Evolutionary conservation across 2,797 vertebrate genomes (phyloP).

Genomic region (Bovichtus diacanthus): DNA sequence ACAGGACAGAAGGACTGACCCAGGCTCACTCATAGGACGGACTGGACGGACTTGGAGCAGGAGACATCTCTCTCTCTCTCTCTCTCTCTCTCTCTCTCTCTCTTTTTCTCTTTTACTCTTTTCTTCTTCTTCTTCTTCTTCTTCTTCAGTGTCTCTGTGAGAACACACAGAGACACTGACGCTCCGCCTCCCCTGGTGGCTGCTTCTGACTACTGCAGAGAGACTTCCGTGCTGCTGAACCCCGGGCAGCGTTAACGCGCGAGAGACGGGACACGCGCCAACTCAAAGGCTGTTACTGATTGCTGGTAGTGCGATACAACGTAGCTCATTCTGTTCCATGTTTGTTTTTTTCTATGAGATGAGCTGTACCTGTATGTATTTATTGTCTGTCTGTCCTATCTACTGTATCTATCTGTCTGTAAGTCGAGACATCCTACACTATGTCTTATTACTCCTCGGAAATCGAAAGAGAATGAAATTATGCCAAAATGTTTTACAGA

Average conservation of each 20-base stretch:
- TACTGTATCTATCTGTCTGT: constrained; percentile 73
- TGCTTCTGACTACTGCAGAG: constrained; percentile 55
- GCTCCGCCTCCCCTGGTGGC: constrained; percentile 57
- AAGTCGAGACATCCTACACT: constrained; percentile 54
- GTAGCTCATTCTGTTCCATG: constrained; percentile 82
- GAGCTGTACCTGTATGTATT: constrained; percentile 73
- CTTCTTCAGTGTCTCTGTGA: constrained; percentile 64
- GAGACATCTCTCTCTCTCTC: constrained; percentile 53
- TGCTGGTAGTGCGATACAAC: constrained; percentile 74
- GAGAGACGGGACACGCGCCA: constrained; percentile 45
- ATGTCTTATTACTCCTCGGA: constrained; percentile 61
- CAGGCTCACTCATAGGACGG: constrained; percentile 52
- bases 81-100: constrained; percentile 32
- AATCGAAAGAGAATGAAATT: constrained; percentile 57
- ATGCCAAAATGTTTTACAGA: constrained; percentile 67
- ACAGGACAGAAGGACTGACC: constrained; percentile 57
- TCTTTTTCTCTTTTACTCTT: constrained; percentile 22
- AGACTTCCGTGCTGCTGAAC: constrained; percentile 46
- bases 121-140: constrained; percentile 18
- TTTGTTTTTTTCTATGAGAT: constrained; percentile 76
- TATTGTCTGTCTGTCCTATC: constrained; percentile 74
- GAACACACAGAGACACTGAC: constrained; percentile 53
- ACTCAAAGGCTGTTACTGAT: constrained; percentile 64
- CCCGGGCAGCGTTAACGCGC: constrained; percentile 28
- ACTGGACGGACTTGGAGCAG: constrained; percentile 57